These are phyloP conservation scores for Coracopsis vasa DNA, from an alignment of 2,113 vertebrate species.

Conservation along the genomic window DNA sequence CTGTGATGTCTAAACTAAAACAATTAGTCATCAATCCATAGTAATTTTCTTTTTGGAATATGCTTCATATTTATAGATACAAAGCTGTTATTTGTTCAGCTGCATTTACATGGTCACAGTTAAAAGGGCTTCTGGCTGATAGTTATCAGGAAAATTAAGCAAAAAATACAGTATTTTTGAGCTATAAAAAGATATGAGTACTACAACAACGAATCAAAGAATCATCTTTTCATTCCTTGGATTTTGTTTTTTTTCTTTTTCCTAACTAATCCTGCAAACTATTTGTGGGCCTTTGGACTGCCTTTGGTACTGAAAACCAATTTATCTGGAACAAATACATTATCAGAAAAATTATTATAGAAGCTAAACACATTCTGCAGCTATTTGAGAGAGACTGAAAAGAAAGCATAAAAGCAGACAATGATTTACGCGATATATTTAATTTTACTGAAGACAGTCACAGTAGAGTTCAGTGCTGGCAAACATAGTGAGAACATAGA, in stretches of 20 bases:
- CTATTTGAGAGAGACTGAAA: not conserved
- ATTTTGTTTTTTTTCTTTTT: not conserved
- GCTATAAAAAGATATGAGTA: not conserved
- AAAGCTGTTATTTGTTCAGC: not conserved
- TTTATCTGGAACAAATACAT: not conserved
- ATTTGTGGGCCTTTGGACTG: not conserved
- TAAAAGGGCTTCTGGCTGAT: not conserved
- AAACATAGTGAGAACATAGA: not conserved
- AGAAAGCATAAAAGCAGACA: not conserved
- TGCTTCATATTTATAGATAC: conserved; percentile 1
- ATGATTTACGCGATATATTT: not conserved
- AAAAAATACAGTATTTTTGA: not conserved
- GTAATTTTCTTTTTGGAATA: not conserved
- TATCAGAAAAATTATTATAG: not conserved
- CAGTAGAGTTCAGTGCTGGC: not conserved
- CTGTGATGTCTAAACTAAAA: not conserved
- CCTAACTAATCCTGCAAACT: not conserved
- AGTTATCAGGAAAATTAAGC: conserved; percentile 2
- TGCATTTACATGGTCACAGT: not conserved
- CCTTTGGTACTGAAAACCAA: not conserved
- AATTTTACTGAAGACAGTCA: not conserved
- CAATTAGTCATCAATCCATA: not conserved
- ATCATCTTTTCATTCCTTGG: not conserved
- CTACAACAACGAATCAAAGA: not conserved
- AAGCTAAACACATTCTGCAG: not conserved